Evolutionary conservation across 1,140 invertebrate genomes (phyloP).

Genomic region (Varroa destructor): DNA sequence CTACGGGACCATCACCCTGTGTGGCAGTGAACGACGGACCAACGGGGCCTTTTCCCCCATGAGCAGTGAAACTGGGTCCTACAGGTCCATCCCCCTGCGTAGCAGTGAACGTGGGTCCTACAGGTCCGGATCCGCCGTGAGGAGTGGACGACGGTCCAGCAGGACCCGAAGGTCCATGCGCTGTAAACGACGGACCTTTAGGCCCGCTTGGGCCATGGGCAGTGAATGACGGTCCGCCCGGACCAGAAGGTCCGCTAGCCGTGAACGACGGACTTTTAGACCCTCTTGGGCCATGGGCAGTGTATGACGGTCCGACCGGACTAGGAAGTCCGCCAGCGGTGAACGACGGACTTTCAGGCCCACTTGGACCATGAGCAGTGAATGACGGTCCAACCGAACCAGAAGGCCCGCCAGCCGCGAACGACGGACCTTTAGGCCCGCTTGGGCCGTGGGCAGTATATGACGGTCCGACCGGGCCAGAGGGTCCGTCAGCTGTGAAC

Average conservation of each 20-base stretch:
- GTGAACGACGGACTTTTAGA: background rate
- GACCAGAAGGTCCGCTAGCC: background rate
- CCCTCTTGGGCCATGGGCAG: background rate
- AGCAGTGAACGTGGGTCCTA: background rate
- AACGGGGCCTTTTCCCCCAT: background rate
- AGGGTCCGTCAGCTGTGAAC: background rate
- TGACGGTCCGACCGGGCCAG: background rate
- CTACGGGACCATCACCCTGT: background rate
- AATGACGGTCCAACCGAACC: constrained; percentile 7
- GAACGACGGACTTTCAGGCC: background rate
- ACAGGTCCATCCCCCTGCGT: background rate
- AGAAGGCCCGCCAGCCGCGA: background rate
- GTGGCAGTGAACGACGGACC: constrained; percentile 4
- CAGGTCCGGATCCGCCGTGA: background rate
- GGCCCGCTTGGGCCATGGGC: background rate
- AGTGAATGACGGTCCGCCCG: background rate
- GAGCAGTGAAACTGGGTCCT: background rate
- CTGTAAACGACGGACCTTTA: background rate
- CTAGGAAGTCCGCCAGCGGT: background rate
- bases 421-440: background rate
- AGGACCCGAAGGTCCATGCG: background rate
- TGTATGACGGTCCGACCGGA: background rate
- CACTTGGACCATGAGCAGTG: background rate
- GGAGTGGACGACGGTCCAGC: background rate
- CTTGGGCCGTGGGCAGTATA: background rate